Evolutionary conservation across 1,140 invertebrate genomes (phyloP), one percentile per base, ranked within the genome.

Genomic region (Lordiphosa clarofinis): DNA sequence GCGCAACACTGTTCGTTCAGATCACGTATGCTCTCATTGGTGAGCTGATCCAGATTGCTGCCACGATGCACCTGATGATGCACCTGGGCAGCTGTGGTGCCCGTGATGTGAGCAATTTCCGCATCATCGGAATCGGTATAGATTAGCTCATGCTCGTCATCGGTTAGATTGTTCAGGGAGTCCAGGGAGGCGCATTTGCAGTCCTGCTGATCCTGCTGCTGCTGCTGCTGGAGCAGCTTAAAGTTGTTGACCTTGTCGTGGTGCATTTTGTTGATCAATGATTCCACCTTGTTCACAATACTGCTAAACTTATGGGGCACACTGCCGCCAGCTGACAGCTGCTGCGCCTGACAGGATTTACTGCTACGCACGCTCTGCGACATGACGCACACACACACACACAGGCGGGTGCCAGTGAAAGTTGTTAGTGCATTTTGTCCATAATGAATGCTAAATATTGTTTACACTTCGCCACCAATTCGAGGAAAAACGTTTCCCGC

Each of bases 81-180:
- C 73, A 86, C 89, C 75, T 71, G 88, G 48, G 78, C 90, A 31
- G 81, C 49, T 0, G 87, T 88, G 46, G 81, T 88, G 37, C 87
- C 86, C 6, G 87, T 89, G 2, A 89, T 88, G 36, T 88, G 87
- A 0, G 86, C 86, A n/a, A 89, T 87, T 73, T 89, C 87, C n/a
- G 86, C 74, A 73, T 87, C 86, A 49, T 87, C 81, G 3, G 87
- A 87, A 61, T 88, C 86, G 24, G 87, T 84, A 43, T 87, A 88
- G 36, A 84, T 63, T 46, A 73, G 42, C 37, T 87, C 79, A 3
- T 67, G 68, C 39, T 76, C 67, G 48, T 86, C 76, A 39, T 92
- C 91, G 0, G 92, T 93, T 9, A 92, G 92, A 84, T 93, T 93
- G 37, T 92, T 93, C 4, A 93, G 89, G 24, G 92, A 93, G 82